Evolutionary conservation across 2,797 vertebrate genomes (phyloP).

Genomic region (Ficedula albicollis): DNA sequence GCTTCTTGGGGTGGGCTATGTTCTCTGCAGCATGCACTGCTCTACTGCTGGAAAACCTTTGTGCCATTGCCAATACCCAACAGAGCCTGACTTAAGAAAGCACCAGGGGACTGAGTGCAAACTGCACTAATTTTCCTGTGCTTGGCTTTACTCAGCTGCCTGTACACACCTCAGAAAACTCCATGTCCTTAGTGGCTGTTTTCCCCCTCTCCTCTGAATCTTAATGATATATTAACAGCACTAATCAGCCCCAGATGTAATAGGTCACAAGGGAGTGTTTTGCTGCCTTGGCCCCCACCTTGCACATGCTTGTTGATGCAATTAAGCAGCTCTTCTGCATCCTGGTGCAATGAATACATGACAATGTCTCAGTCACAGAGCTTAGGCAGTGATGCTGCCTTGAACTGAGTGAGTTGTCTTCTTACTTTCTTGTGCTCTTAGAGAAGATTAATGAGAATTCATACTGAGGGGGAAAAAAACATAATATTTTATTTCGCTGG

Average conservation of each 20-base stretch:
- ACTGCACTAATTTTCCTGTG: background rate
- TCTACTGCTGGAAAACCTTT: background rate
- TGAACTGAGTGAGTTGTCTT: background rate
- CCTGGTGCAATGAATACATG: background rate
- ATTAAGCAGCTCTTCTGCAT: background rate
- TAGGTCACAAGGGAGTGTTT: background rate
- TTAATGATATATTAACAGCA: background rate
- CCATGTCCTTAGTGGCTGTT: background rate
- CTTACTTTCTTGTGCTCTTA: background rate
- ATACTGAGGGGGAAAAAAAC: background rate
- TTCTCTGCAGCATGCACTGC: background rate
- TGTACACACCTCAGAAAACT: background rate
- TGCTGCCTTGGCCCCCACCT: background rate
- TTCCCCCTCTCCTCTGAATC: background rate
- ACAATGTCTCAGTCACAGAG: background rate
- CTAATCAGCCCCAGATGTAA: constrained; percentile 13
- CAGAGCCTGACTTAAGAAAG: background rate
- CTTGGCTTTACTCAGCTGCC: background rate
- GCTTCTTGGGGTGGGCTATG: background rate
- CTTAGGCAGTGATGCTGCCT: background rate
- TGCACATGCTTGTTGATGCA: background rate
- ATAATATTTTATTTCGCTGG: constrained; percentile 65
- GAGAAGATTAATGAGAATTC: constrained; percentile 46
- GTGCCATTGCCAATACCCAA: background rate
- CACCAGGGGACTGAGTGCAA: background rate